Conservation (phyloP, 2,797 vertebrate species). For the Coreius guichenoti region DNA sequence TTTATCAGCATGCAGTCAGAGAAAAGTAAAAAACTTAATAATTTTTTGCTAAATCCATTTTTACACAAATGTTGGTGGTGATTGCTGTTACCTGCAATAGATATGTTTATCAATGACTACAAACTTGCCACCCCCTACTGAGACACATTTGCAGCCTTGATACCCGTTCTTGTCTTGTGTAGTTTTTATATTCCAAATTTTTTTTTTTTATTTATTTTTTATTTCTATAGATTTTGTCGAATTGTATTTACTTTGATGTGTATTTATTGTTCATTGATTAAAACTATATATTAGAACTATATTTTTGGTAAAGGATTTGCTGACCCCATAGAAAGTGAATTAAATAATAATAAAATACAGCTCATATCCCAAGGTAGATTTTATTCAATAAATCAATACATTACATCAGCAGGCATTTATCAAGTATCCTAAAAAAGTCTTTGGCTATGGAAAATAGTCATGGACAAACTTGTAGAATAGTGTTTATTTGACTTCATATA, state of each 20-base stretch:
- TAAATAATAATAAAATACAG: neutral
- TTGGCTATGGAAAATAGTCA: neutral
- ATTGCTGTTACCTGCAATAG: neutral
- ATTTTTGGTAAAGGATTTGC: neutral
- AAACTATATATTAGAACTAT: neutral
- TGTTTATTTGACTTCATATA: neutral
- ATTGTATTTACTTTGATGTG: neutral
- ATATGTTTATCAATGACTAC: neutral
- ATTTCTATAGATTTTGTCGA: neutral
- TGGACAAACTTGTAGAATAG: neutral
- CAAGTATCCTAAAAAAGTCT: neutral
- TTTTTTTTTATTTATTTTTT: neutral
- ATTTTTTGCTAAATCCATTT: neutral
- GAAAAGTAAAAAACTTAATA: neutral
- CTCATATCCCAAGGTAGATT: neutral
- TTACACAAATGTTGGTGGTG: neutral
- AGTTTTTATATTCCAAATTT: neutral
- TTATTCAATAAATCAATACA: neutral
- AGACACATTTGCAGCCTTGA: neutral
- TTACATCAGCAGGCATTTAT: neutral
- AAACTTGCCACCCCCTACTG: no score
- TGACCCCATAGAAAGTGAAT: neutral
- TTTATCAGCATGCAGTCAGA: neutral
- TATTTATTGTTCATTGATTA: neutral
- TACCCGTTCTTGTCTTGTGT: neutral